Base-by-base conservation (phyloP, 2,888 invertebrate species). In the Chouioia cunea region DNA sequence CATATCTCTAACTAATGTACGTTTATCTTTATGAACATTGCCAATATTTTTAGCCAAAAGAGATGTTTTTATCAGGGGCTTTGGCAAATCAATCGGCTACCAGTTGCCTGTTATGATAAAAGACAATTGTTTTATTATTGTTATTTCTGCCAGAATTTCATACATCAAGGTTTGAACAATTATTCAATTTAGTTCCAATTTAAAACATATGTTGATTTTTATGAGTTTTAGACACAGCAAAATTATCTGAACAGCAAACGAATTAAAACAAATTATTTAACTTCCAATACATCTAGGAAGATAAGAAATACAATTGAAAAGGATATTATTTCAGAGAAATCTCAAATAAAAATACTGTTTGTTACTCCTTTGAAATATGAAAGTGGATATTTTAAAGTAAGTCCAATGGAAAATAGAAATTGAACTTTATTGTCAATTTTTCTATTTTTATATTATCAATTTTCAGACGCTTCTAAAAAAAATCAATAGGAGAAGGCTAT, bases 11-110 rank as follows among this genome's bases (percentile, higher is more conserved):
- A 27, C 3, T 27, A 27, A 3, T 27, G 27, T 27, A 27, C 27
- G 27, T 27, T 3, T 27, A 4, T 27, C 3, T 27, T 4, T 4
- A 27, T 27, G 3, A 4, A 27, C 6, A 27, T 27, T 27, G 6
- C 6, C 3, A 27, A 27, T 27, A 27, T 63, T 52, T 43, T 20
- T 83, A 95, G 95, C 92, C 77, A 90, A 92, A 77, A 89, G 91
- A 79, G 99, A 99, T 91, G 94, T 97, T 0, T 97, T 94, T 84
- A 92, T 99, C 10, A 99, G 99, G 4, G 99, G 99, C 15, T 94
- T 95, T 44, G 99, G 99, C 46, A 99, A 99, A 87, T 99, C 98
- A 0, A 87, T 99, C 18, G 98, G 98, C 85, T 99, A 96, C 86
- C 99, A 99, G 86, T 88, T 99, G 75, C 99, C 99, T 43, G 96